Base-by-base conservation (phyloP, 1,140 invertebrate genomes). In the Elymnias hypermnestra region DNA sequence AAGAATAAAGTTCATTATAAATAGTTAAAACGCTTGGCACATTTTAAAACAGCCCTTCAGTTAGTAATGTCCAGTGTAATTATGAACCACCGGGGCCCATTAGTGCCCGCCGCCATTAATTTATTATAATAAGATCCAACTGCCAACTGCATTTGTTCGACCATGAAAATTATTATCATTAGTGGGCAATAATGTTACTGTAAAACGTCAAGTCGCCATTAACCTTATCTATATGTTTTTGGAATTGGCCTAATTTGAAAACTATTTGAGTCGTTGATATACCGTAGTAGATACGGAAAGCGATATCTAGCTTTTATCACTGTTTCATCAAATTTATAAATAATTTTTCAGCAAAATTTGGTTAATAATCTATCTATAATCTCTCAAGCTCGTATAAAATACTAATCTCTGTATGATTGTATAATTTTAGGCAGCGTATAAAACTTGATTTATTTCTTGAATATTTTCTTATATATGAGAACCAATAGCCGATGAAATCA, bases 91-190 rank as follows among this genome's bases (percentile, higher is more conserved):
- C 58, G n/a, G 55, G 56, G 57, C 49, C 71, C 73, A 77, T 79
- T 77, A 77, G 61, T 68, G 69, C 60, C 51, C 48, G 56, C 62
- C 58, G 64, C 58, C 66, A 65, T 77, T 79, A 79, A 79, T 79
- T 79, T 78, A 82, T 78, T 75, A 70, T 83, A 78, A 83, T 76
- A 76, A 83, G 75, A 58, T 65, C 65, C 75, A 83, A 79, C 75
- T 72, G 77, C 69, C 77, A 68, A 63, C 65, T 63, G 64, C 56
- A 57, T 58, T 72, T 62, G 61, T 60, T 68, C 70, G 62, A 83
- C 70, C 66, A 63, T 78, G 68, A 83, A 77, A 83, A 79, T 75
- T 77, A 75, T 75, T 76, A 75, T 77, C 73, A 82, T 73, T 73
- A 75, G 63, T 69, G 56, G 37, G 57, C 68, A 63, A 66, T 75